A percentile compares a stretch with the other conserved stretches of the same genome.
Conservation (phyloP, 2,888 invertebrate species). For the Xestoiulus laeticollis region DNA sequence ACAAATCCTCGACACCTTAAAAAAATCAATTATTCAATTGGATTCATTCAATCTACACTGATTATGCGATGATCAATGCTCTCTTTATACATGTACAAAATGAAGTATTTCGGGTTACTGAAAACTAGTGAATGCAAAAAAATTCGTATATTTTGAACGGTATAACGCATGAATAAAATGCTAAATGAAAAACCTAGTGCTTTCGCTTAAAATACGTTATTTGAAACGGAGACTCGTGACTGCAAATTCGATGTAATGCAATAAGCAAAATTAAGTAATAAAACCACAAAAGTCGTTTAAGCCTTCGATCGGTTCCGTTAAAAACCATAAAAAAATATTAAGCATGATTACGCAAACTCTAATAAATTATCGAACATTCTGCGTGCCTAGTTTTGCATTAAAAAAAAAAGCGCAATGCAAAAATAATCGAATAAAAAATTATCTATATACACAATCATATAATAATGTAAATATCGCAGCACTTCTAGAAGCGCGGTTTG, state of each 20-base stretch:
- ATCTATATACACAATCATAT: constrained; percentile 32
- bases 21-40: background rate
- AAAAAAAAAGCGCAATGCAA: constrained; percentile 5
- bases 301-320: background rate
- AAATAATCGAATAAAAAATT: background rate
- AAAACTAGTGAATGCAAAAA: background rate
- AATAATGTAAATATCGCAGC: background rate
- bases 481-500: background rate
- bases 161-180: too few species aligned
- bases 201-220: background rate
- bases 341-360: background rate
- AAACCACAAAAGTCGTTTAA: background rate
- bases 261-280: background rate
- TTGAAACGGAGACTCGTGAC: background rate
- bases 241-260: background rate
- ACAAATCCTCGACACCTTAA: background rate
- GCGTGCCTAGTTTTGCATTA: background rate
- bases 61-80: constrained; percentile 12
- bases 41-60: background rate
- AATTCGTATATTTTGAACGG: too few species aligned
- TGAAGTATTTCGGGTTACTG: background rate
- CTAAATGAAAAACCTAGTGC: too few species aligned
- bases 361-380: background rate
- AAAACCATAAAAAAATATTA: background rate
- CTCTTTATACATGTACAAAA: constrained; percentile 24